phyloP scores from a whole-genome alignment of 1,140 invertebrate species.

The Drosophila pseudoobscura region DNA sequence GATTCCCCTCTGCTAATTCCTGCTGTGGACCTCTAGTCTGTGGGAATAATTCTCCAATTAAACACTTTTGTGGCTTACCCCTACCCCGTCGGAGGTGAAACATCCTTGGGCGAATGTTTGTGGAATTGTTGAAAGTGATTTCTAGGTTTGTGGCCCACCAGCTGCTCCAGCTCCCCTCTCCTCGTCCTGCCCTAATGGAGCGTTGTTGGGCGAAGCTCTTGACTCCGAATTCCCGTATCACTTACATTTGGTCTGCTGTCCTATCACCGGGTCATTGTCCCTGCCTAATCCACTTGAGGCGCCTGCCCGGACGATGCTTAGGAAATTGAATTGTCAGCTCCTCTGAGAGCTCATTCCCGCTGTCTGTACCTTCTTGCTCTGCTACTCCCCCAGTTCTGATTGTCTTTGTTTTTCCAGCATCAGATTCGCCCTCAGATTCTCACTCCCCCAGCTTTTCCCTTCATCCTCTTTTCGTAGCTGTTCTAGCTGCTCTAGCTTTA shows the following conservation, averaged over 20 bases:
- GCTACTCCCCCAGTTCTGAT: not conserved
- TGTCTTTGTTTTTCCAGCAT: slow-evolving; percentile 1
- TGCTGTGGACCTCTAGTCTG: not conserved
- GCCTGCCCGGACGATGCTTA: too few relatives aligned
- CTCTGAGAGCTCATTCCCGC: not conserved
- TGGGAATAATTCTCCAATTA: slow-evolving; percentile 42
- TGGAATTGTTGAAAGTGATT: slow-evolving; percentile 6
- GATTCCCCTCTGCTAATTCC: not conserved
- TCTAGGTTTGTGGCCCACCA: not conserved
- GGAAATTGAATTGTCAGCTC: slow-evolving; percentile 46
- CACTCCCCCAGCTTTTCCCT: too few relatives aligned
- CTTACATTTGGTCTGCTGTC: slow-evolving; percentile 5
- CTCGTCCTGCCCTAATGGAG: not conserved
- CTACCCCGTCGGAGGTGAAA: not conserved
- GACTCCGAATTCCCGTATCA: slow-evolving; percentile 9
- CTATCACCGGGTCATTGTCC: slow-evolving; percentile 22
- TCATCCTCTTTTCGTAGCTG: too few relatives aligned
- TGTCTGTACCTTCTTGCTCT: not conserved
- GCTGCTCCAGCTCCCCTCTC: not conserved
- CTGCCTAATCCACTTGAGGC: slow-evolving; percentile 11
- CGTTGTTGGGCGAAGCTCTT: not conserved
- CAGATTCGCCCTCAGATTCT: not conserved
- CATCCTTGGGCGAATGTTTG: slow-evolving; percentile 10
- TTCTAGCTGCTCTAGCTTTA: too few relatives aligned
- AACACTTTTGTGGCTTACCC: not conserved